These are phyloP conservation scores for Neodon shergylaensis DNA, from an alignment of 2,113 vertebrate genomes.

Conservation along the genomic window DNA sequence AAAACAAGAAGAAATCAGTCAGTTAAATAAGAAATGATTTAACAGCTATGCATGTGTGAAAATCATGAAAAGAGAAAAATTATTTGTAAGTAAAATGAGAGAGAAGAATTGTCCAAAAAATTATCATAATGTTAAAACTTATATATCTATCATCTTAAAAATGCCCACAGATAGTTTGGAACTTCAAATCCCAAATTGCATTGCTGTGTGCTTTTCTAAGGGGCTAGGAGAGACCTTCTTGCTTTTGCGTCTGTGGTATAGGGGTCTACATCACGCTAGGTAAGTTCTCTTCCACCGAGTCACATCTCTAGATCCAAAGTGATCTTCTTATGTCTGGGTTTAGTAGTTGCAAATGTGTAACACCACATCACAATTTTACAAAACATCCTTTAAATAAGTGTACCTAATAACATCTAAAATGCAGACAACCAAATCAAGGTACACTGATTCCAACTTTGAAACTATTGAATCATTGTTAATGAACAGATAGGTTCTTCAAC, in stretches of 20 bases:
- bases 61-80: neutral
- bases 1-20: neutral
- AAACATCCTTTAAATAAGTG: slow-evolving; percentile 6
- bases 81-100: neutral
- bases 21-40: slow-evolving; percentile 19
- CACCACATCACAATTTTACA: neutral
- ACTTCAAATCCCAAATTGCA: neutral
- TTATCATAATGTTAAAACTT: neutral
- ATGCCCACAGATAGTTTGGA: neutral
- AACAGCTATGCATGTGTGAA: neutral
- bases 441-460: neutral
- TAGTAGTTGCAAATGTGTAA: neutral
- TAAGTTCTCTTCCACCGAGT: neutral
- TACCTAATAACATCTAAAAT: slow-evolving; percentile 10
- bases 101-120: neutral
- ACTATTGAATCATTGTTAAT: slow-evolving; percentile 17
- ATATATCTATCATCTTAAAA: slow-evolving; percentile 19
- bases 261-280: neutral
- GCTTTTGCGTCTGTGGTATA: neutral
- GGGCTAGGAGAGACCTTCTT: neutral
- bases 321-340: neutral
- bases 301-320: neutral
- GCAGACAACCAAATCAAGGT: neutral
- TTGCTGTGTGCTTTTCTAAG: neutral
- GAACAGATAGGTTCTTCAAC: slow-evolving; percentile 26